Percentiles rank a stretch among this genome's conserved stretches.
phyloP scores from a whole-genome alignment of 2,113 vertebrate species.

The Pionites leucogaster region DNA sequence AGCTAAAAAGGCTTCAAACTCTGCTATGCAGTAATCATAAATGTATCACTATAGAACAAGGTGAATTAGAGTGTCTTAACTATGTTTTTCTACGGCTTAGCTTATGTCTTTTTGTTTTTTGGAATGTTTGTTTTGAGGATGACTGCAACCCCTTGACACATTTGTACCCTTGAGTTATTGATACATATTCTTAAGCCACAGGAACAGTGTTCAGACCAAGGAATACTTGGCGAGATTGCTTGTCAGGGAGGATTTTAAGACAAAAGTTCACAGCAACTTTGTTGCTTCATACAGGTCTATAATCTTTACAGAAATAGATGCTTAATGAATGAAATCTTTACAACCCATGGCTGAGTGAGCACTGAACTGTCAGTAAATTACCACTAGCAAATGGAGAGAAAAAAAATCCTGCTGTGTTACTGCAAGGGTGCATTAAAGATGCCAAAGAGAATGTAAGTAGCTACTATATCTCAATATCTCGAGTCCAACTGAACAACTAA shows the following conservation, averaged over 20 bases:
- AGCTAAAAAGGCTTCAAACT: neutral
- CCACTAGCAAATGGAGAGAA: neutral
- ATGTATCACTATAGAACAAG: neutral
- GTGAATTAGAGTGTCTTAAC: neutral
- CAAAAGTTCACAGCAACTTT: neutral
- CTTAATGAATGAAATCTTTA: neutral
- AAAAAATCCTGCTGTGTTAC: neutral
- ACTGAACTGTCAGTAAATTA: neutral
- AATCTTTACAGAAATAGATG: neutral
- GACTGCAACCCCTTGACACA: neutral
- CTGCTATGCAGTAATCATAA: neutral
- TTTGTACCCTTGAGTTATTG: neutral
- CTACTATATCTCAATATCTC: neutral
- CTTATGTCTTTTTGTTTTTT: neutral
- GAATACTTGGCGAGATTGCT: neutral
- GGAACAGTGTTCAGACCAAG: neutral
- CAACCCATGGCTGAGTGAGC: neutral
- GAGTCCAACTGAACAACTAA: neutral
- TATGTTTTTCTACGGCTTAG: neutral
- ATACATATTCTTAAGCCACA: neutral
- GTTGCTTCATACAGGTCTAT: neutral
- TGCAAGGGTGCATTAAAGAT: neutral
- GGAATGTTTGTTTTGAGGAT: neutral
- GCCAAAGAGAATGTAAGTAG: neutral
- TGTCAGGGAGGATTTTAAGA: constrained; percentile 1